These are phyloP conservation scores for Conger conger DNA, from an alignment of 2,113 vertebrate species.

Conservation along the genomic window DNA sequence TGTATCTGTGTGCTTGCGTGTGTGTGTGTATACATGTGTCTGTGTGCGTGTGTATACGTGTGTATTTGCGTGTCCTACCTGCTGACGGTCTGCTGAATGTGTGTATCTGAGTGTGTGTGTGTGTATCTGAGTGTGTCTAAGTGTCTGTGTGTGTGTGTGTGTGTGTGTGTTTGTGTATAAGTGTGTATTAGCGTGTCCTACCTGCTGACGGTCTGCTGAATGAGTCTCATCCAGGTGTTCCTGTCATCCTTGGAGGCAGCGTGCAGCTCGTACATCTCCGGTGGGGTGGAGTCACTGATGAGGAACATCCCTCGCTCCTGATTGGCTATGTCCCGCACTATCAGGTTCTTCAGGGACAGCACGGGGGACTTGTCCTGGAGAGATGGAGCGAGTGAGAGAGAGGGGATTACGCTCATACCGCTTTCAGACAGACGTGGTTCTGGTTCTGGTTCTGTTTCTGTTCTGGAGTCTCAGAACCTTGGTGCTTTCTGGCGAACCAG, in stretches of 20 bases:
- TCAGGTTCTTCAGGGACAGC: constrained; percentile 83
- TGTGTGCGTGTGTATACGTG: neutral
- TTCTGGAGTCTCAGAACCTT: no score
- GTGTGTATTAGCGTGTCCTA: constrained; percentile 41
- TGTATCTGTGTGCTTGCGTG: neutral
- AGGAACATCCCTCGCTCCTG: constrained; percentile 93
- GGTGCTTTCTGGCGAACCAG: no score
- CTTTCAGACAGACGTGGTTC: no score
- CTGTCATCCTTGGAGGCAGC: constrained; percentile 81
- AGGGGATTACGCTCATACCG: no score
- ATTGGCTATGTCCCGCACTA: constrained; percentile 89
- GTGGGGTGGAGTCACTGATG: constrained; percentile 75
- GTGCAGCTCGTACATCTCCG: constrained; percentile 93
- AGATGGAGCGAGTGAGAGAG: fast-evolving
- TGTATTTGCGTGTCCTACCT: neutral
- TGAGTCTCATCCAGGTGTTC: constrained; percentile 82
- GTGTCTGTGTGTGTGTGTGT: neutral
- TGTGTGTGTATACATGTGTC: neutral
- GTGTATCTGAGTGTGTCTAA: neutral
- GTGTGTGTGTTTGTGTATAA: neutral
- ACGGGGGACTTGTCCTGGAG: constrained; percentile 82
- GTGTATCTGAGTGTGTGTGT: neutral
- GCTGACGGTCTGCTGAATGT: no score
- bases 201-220: constrained; percentile 79
- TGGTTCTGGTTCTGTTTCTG: no score